Percentiles rank a stretch among this genome's conserved stretches.
phyloP scores from a whole-genome alignment of 2,797 vertebrate genomes.

The Rousettus madagascariensis region DNA sequence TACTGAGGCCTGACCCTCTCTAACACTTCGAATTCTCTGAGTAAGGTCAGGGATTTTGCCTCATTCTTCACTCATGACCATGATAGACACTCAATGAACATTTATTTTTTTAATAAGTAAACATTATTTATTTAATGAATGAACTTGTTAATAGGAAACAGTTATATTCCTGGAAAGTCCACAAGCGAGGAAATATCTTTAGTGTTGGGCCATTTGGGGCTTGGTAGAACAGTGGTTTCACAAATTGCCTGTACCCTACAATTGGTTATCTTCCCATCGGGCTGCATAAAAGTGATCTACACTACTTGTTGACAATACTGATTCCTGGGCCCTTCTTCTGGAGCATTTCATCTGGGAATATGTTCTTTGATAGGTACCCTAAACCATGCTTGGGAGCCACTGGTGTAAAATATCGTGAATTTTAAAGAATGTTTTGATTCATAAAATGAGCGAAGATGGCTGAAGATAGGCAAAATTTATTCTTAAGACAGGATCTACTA shows the following conservation, averaged over 20 bases:
- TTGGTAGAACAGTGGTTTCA: neutral
- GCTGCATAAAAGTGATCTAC: neutral
- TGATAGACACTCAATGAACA: neutral
- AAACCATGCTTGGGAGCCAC: neutral
- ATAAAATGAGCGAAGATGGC: neutral
- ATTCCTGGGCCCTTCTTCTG: neutral
- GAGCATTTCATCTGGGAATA: neutral
- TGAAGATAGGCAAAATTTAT: neutral
- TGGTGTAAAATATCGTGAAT: neutral
- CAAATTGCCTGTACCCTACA: neutral
- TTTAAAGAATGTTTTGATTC: conserved; percentile 25
- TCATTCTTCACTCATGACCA: neutral
- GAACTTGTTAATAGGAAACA: neutral
- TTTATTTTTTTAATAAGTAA: neutral
- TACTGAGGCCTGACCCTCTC: too few species aligned
- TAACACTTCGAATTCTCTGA: neutral
- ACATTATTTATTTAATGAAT: neutral
- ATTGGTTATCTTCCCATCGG: neutral
- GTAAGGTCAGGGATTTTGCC: neutral
- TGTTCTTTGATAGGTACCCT: neutral
- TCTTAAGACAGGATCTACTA: neutral
- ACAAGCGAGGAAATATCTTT: neutral
- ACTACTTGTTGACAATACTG: neutral
- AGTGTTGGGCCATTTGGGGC: neutral
- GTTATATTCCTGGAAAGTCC: neutral